Evolutionary conservation across 2,888 invertebrate species (phyloP).

Genomic region (Andrena marginata): DNA sequence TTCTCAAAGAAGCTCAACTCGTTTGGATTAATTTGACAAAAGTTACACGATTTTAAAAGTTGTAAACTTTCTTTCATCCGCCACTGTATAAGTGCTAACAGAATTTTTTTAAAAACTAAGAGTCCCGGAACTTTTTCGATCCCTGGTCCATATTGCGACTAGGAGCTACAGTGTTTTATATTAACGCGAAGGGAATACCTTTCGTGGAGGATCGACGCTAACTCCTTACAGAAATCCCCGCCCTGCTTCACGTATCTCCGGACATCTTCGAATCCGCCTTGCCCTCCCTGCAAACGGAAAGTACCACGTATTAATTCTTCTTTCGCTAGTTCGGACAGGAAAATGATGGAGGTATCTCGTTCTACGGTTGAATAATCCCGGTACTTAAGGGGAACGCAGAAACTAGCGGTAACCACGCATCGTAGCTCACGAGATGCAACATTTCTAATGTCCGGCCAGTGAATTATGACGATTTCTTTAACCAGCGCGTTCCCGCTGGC

Average conservation of each 20-base stretch:
- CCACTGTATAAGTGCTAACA: no score
- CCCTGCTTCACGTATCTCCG: conserved; percentile 97
- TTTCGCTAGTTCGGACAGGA: background rate
- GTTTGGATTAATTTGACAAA: no score
- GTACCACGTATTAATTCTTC: background rate
- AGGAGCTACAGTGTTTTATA: no score
- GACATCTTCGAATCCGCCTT: conserved; percentile 97
- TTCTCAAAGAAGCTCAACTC: no score
- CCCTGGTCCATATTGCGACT: no score
- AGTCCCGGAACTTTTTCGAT: no score
- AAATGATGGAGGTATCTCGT: conserved; percentile 5
- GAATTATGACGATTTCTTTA: conserved; percentile 47
- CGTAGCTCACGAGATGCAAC: conserved; percentile 58
- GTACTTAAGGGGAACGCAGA: conserved; percentile 45
- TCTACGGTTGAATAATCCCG: conserved; percentile 61
- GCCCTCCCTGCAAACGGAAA: conserved; percentile 88
- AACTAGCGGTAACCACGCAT: conserved; percentile 76
- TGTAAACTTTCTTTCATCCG: no score
- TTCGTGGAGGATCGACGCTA: conserved; percentile 95
- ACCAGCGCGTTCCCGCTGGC: background rate
- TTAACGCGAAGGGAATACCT: conserved; percentile 87
- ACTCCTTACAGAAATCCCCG: conserved; percentile 97
- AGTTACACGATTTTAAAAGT: no score
- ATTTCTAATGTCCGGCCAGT: conserved; percentile 52
- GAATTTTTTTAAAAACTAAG: no score